These are phyloP conservation scores for Hippocampus comes DNA, from an alignment of 2,113 vertebrate genomes.

Conservation along the genomic window DNA sequence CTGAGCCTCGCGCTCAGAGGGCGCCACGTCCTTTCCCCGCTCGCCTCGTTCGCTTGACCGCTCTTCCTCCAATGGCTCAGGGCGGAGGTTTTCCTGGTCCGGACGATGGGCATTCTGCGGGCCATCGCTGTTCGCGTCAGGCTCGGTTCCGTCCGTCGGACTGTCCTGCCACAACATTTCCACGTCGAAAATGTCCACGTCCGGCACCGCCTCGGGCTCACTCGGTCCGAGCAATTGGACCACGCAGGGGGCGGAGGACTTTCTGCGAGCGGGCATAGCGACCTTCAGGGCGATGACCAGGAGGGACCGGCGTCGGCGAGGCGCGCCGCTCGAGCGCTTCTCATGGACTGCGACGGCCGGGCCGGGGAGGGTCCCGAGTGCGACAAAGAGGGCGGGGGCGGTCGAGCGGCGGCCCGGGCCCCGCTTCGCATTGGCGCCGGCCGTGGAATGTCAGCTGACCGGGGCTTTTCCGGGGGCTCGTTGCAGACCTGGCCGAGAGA, in stretches of 20 bases:
- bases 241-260: constrained; percentile 89
- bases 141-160: constrained; percentile 30
- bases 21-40: constrained; percentile 34
- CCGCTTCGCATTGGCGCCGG: constrained; percentile 58
- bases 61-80: constrained; percentile 30
- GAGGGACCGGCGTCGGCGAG: constrained; percentile 13
- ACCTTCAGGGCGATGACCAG: constrained; percentile 19
- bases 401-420: constrained; percentile 34
- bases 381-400: constrained; percentile 17
- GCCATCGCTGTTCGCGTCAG: constrained; percentile 22
- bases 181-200: constrained; percentile 41
- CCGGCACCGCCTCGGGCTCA: constrained; percentile 44
- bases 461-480: constrained; percentile 68
- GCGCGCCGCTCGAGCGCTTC: constrained; percentile 8
- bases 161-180: constrained; percentile 38
- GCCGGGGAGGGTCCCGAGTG: constrained; percentile 19
- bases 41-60: constrained; percentile 19
- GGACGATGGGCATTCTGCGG: constrained; percentile 10
- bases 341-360: not conserved
- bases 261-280: constrained; percentile 89
- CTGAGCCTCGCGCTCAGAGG: constrained; percentile 58
- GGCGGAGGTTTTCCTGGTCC: constrained; percentile 48
- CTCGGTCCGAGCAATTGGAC: constrained; percentile 69
- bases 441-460: constrained; percentile 68
- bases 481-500: constrained; percentile 57